These are phyloP conservation scores for Thamnophis elegans DNA, from an alignment of 2,797 vertebrate species.

Conservation along the genomic window DNA sequence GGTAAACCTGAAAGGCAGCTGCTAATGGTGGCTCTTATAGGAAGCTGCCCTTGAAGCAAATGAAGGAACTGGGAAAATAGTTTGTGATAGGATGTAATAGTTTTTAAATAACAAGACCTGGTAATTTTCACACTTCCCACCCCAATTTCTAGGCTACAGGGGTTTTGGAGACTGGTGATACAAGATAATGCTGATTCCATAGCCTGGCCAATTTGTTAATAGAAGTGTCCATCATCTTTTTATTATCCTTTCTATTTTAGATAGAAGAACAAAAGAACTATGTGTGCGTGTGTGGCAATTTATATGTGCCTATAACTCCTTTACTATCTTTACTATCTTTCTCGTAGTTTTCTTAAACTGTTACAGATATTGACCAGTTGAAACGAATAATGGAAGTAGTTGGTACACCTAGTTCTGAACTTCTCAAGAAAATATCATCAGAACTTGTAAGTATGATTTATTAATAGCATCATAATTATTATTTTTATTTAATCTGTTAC, in stretches of 20 bases:
- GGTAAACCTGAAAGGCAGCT: not conserved
- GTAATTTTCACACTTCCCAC: not conserved
- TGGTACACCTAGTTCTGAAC: constrained; percentile 91
- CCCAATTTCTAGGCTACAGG: not conserved
- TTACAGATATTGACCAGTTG: constrained; percentile 92
- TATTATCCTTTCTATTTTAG: not conserved
- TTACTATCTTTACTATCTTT: not conserved
- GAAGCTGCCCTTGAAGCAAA: not conserved
- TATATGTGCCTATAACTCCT: not conserved
- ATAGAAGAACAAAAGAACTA: not conserved
- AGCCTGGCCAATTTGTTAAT: not conserved
- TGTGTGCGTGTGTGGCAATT: not conserved
- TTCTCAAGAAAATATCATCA: constrained; percentile 95
- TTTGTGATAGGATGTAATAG: not conserved
- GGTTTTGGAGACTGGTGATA: not conserved
- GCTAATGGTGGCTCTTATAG: not conserved
- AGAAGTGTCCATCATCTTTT: not conserved
- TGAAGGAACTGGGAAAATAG: not conserved
- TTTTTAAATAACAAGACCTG: not conserved
- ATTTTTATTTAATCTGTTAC: not conserved
- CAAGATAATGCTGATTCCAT: not conserved
- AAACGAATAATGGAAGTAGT: constrained; percentile 99
- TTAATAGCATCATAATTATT: not conserved
- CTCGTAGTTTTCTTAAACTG: constrained; percentile 72
- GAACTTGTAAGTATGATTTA: constrained; percentile 85